Evolutionary conservation across 2,113 vertebrate species (phyloP), one percentile per base, ranked within the genome.

Genomic region (Sapayoa aenigma): DNA sequence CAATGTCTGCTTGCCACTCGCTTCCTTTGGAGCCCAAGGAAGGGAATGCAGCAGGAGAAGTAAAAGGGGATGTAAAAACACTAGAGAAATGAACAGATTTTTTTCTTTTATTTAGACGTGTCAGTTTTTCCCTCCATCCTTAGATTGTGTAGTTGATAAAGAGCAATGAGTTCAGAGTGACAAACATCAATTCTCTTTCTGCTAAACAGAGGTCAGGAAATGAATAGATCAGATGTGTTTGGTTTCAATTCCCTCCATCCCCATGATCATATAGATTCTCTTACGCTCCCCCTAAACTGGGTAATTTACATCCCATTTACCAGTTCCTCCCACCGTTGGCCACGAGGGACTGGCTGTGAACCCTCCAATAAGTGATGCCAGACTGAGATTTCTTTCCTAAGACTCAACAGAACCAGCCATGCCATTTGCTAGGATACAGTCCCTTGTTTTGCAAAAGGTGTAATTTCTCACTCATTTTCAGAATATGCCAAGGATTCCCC

Each of bases 231-330:
- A 0, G 2, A 49, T n/a, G 16, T 93, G 85, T 94, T 95, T 92
- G 80, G 76, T 72, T 96, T 96, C 18, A 96, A 95, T 86, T 95
- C 83, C 88, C 76, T 67, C 56, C 72, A 46, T 90, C 76, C 85
- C 90, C 59, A 19, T 28, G 73, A 89, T 95, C 47, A 74, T 41
- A 75, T 33, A 75, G 83, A 72, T 84, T 87, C 28, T 33, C 21
- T 37, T 11, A 14, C 91, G 69, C 58, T 89, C 58, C 74, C 73
- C 69, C 60, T 56, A 81, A 89, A 72, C 37, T 28, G 71, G 15
- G 39, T 44, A 87, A 18, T 72, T 90, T 78, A 52, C 41, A 55
- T 55, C 37, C 52, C 31, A 56, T 6, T 90, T 46, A 56, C 25
- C 79, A 52, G 60, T 56, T 75, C 49, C 76, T 94, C 89, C 74